Conservation (phyloP, 2,797 vertebrate species). For the Buceros bicornis region DNA sequence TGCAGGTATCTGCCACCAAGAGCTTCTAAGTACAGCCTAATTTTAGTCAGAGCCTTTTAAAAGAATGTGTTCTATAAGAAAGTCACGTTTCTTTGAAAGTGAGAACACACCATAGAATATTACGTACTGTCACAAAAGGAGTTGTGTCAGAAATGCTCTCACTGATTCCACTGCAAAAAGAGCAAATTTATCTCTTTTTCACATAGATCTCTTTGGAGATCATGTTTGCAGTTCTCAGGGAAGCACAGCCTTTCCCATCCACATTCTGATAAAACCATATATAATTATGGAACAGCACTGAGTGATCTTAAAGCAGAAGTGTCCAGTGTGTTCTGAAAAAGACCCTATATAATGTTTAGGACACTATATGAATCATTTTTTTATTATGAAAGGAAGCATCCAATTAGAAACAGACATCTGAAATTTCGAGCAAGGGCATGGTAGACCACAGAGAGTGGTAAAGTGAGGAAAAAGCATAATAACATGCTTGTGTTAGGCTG, state of each 20-base stretch:
- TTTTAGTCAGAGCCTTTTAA: not conserved
- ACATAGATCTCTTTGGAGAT: not conserved
- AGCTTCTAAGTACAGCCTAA: not conserved
- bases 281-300: not conserved
- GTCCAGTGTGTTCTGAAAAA: not conserved
- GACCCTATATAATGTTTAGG: not conserved
- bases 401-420: conserved; percentile 15
- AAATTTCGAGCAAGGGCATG: not conserved
- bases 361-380: not conserved
- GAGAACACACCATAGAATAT: not conserved
- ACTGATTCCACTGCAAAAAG: not conserved
- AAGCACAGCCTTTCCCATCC: not conserved
- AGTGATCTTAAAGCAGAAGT: not conserved
- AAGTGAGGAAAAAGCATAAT: not conserved
- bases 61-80: not conserved
- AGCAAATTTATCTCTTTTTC: not conserved
- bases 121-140: not conserved
- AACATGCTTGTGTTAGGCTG: not conserved
- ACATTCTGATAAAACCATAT: not conserved
- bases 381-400: conserved; percentile 21
- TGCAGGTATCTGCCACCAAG: not conserved
- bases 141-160: conserved; percentile 9
- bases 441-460: not conserved
- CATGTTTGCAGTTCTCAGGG: not conserved
- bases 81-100: not conserved